phyloP scores from a whole-genome alignment of 2,797 vertebrate genomes.

The Enteromius afrohamiltoni region DNA sequence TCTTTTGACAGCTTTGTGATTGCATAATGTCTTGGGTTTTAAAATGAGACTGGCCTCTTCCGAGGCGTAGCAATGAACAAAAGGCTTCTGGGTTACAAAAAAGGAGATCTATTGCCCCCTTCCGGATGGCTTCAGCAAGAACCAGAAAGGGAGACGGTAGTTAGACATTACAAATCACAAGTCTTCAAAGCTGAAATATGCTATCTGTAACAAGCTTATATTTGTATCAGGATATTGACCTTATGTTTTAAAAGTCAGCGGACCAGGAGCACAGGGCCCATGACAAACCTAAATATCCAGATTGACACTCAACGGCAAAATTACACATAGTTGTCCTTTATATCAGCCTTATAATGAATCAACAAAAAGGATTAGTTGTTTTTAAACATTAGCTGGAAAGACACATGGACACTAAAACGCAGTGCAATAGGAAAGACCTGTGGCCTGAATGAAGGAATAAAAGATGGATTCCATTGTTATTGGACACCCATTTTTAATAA shows the following conservation, averaged over 20 bases:
- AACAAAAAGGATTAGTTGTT: background rate
- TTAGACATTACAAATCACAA: background rate
- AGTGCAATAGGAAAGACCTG: too few relatives aligned
- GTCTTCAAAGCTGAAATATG: background rate
- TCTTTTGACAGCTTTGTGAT: background rate
- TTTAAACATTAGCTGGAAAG: background rate
- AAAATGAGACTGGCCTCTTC: background rate
- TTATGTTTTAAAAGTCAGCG: background rate
- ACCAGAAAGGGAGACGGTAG: background rate
- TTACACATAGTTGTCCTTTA: too few relatives aligned
- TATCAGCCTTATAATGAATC: background rate
- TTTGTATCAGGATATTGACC: background rate
- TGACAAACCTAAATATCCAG: too few relatives aligned
- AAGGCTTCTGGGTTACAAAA: background rate
- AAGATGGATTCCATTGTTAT: too few relatives aligned
- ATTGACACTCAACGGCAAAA: too few relatives aligned
- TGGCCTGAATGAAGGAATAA: too few relatives aligned
- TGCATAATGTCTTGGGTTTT: background rate
- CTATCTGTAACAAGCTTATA: background rate
- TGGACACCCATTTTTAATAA: too few relatives aligned
- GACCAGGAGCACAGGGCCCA: background rate
- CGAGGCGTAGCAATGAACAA: background rate
- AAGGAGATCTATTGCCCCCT: conserved; percentile 1
- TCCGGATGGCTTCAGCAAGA: background rate
- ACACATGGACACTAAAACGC: background rate